phyloP scores from a whole-genome alignment of 2,113 vertebrate genomes.

The Oreochromis spilurus region DNA sequence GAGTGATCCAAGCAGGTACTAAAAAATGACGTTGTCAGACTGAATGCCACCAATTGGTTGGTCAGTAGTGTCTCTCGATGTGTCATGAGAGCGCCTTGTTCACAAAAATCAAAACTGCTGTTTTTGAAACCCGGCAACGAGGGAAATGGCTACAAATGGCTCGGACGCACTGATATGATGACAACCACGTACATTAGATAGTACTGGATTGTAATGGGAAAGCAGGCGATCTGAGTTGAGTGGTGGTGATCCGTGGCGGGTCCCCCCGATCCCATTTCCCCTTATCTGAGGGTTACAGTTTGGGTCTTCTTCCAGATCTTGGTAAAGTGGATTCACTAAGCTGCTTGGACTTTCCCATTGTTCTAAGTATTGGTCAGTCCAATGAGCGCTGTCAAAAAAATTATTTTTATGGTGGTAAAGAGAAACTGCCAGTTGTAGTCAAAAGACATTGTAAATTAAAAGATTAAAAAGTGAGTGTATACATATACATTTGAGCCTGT shows the following conservation, averaged over 20 bases:
- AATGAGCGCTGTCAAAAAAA: not conserved
- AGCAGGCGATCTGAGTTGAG: not conserved
- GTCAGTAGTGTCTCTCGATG: not conserved
- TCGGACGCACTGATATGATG: not conserved
- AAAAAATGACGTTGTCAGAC: accelerated
- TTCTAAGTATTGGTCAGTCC: not conserved
- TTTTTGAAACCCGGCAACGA: not conserved
- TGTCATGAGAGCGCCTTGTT: not conserved
- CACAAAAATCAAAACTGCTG: not conserved
- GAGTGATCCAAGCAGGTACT: not conserved
- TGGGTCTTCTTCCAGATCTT: not conserved
- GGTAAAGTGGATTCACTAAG: not conserved
- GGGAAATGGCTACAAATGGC: not conserved
- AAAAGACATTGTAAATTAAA: not conserved
- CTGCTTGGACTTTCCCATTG: not conserved
- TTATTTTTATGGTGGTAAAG: not conserved
- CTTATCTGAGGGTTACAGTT: not conserved
- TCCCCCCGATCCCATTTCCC: accelerated
- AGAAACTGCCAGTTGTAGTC: not conserved
- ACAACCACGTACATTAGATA: not conserved
- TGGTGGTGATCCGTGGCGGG: not conserved
- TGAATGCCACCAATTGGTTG: not conserved
- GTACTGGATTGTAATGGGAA: not conserved
- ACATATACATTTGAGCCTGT: not conserved
- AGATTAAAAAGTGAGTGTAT: not conserved